Evolutionary conservation across 2,797 vertebrate species (phyloP), one percentile per base, ranked within the genome.

Genomic region (Catostomus latipinnis): DNA sequence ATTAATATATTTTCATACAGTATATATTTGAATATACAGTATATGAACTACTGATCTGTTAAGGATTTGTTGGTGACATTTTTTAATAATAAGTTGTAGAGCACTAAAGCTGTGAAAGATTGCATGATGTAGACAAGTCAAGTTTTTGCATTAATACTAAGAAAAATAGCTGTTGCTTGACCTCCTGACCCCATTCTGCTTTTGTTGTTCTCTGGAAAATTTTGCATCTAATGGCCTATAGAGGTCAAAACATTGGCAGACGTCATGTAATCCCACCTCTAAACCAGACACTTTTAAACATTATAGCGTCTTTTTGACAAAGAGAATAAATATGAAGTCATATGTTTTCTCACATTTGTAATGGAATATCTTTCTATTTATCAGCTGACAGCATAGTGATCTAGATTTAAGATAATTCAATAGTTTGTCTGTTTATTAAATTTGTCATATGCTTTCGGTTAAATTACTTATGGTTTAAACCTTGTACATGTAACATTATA

Each of bases 161-260:
- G 4, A 34, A 34, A 45, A 69, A 58, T 69, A 69, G 8, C 46
- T 6, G 52, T 43, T 61, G 56, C 54, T 43, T 77, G 2, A 61
- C 45, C 75, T 52, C 50, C 16, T 66, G 52, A 72, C n/a, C 69
- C 16, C 69, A 72, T 72, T 65, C 49, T 34, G 14, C 13, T 34
- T 65, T 67, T 76, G 52, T 6, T 45, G 34, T 62, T 71, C 22
- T 46, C 22, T 6, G 8, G 5, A 45, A 56, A 71, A 49, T 54
- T 56, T 13, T 54, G 12, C 58, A 62, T 72, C 60, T 53, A 16
- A 43, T 62, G 22, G 70, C 22, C 67, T 49, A n/a, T 45, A 65
- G 14, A 72, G 43, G 16, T 66, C 52, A 72, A 71, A 72, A 43
- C 77, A 63, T n/a, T 56, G 58, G 50, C 68, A 45, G 22, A 49